A percentile compares a stretch with the other conserved stretches of the same genome.
Conservation (phyloP, 2,797 vertebrate species). For the Helostoma temminkii region DNA sequence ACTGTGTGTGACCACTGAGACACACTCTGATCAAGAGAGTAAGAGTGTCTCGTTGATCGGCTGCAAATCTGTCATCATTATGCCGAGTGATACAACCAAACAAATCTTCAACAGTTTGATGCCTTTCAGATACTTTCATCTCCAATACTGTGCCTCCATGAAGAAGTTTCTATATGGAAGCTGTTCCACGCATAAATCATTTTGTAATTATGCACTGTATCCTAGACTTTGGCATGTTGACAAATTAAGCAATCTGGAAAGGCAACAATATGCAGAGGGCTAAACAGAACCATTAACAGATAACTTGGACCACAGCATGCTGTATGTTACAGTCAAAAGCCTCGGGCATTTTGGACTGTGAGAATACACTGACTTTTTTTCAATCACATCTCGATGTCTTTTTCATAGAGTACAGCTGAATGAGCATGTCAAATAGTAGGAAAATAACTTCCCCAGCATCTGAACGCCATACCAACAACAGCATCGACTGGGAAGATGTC, state of each 20-base stretch:
- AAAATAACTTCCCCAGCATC: no score
- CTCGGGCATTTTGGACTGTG: not conserved
- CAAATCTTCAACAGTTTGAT: conserved; percentile 66
- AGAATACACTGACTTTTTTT: not conserved
- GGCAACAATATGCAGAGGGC: conserved; percentile 48
- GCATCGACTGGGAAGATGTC: not conserved
- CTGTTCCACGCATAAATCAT: conserved; percentile 75
- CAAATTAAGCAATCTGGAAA: conserved; percentile 75
- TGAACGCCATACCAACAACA: not conserved
- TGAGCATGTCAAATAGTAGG: not conserved
- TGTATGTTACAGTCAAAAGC: conserved; percentile 9
- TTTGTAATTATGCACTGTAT: conserved; percentile 78
- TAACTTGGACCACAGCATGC: conserved; percentile 42
- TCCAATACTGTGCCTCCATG: conserved; percentile 13
- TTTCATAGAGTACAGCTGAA: not conserved
- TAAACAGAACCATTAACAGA: conserved; percentile 64
- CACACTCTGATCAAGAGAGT: conserved; percentile 77
- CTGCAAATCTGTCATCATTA: conserved; percentile 68
- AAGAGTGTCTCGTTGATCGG: conserved; percentile 68
- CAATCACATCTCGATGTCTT: no score
- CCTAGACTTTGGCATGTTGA: conserved; percentile 71
- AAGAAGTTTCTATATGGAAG: conserved; percentile 52
- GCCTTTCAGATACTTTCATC: conserved; percentile 63
- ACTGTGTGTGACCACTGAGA: conserved; percentile 75
- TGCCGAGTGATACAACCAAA: conserved; percentile 67